Percentiles rank a stretch among this genome's conserved stretches.
Conservation (phyloP, 2,113 vertebrate species). For the Zeus faber region DNA sequence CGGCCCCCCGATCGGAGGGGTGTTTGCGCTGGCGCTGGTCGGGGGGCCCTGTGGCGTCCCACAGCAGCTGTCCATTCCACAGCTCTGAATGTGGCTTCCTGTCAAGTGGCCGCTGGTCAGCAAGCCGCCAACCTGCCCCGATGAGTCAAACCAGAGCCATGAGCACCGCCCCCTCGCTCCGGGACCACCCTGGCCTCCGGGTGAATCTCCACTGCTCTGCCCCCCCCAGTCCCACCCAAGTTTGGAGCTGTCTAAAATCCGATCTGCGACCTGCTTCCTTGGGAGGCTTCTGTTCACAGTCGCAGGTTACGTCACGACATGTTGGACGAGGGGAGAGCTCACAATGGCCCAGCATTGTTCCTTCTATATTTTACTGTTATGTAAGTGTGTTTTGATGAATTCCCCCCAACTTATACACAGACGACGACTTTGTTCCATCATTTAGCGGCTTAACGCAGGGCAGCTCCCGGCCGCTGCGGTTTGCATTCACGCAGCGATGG, state of each 20-base stretch:
- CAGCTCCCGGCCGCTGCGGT: constrained; percentile 33
- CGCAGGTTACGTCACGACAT: too few species aligned
- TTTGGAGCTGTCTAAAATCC: neutral
- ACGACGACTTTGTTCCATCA: too few species aligned
- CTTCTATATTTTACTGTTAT: too few species aligned
- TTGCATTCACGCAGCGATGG: constrained; percentile 27
- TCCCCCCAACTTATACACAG: too few species aligned
- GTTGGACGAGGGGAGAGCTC: too few species aligned
- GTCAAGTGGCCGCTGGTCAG: constrained; percentile 29
- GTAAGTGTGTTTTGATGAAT: too few species aligned
- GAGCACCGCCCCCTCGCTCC: constrained; percentile 31
- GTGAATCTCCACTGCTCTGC: neutral
- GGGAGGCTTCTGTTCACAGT: too few species aligned
- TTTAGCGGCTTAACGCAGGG: too few species aligned
- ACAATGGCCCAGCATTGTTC: too few species aligned
- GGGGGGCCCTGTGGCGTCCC: constrained; percentile 18
- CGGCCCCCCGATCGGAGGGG: constrained; percentile 12
- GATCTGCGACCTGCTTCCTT: too few species aligned
- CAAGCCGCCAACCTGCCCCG: constrained; percentile 15
- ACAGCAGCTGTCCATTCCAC: constrained; percentile 65
- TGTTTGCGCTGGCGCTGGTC: constrained; percentile 21
- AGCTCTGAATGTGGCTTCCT: constrained; percentile 56
- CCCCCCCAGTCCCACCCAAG: neutral
- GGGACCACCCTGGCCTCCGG: constrained; percentile 15
- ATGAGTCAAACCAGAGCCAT: constrained; percentile 54